phyloP scores from a whole-genome alignment of 2,797 vertebrate genomes.

The Lithobates pipiens region DNA sequence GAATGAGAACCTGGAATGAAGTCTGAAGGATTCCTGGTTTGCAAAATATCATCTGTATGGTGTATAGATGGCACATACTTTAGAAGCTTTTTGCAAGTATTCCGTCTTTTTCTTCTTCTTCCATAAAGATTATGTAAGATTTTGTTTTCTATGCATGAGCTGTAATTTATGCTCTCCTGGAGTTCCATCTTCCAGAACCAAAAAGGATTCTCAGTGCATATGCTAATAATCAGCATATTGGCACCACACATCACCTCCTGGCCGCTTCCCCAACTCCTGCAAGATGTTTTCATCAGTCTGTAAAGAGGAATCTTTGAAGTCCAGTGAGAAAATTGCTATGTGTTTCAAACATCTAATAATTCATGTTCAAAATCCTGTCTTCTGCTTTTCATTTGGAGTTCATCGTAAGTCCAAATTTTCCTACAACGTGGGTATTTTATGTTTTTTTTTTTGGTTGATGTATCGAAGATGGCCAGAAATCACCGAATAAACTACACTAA shows the following conservation, averaged over 20 bases:
- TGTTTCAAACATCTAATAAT: neutral
- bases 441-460: neutral
- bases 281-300: neutral
- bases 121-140: neutral
- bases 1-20: neutral
- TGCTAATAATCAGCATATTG: slow-evolving; percentile 10
- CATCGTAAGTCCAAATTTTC: neutral
- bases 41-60: neutral
- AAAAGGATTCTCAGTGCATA: neutral
- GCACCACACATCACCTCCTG: neutral
- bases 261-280: neutral
- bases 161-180: slow-evolving; percentile 11
- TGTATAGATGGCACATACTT: neutral
- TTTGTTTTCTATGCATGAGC: neutral
- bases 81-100: neutral
- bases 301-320: slow-evolving; percentile 14
- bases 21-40: neutral
- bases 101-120: neutral
- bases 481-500: neutral
- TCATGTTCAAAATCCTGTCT: slow-evolving; percentile 10
- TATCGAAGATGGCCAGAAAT: neutral
- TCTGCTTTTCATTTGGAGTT: neutral
- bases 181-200: neutral
- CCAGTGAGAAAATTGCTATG: neutral
- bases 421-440: neutral